Conservation (phyloP, 2,797 vertebrate species). For the Emys orbicularis region DNA sequence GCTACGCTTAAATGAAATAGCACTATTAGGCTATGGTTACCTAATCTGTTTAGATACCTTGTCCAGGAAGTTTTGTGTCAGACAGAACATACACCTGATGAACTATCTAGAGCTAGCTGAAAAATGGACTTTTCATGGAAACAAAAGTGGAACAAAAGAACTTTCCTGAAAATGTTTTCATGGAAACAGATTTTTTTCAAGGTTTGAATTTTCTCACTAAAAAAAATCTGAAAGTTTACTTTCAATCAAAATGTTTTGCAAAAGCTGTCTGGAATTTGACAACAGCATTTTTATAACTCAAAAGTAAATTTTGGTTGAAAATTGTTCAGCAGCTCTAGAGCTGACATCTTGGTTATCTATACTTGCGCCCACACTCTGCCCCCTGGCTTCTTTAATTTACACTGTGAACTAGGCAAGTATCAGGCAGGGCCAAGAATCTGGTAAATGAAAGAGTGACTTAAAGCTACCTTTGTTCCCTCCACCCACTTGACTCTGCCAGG, state of each 20-base stretch:
- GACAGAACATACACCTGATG: background rate
- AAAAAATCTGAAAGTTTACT: background rate
- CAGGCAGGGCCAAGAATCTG: background rate
- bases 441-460: constrained; percentile 48
- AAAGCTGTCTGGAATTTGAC: background rate
- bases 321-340: background rate
- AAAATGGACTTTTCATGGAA: background rate
- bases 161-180: background rate
- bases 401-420: background rate
- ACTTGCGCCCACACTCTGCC: background rate
- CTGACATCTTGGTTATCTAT: background rate
- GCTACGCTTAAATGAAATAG: background rate
- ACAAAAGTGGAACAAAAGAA: background rate
- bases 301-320: background rate
- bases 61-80: background rate
- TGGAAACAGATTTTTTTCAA: background rate
- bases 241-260: background rate
- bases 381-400: background rate
- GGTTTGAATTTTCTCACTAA: background rate
- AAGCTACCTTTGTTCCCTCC: constrained; percentile 41
- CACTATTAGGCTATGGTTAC: background rate
- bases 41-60: background rate
- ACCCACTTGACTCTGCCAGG: background rate
- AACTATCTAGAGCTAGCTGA: background rate
- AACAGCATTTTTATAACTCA: background rate